Conservation (phyloP, 2,113 vertebrate species). For the Cygnus atratus region DNA sequence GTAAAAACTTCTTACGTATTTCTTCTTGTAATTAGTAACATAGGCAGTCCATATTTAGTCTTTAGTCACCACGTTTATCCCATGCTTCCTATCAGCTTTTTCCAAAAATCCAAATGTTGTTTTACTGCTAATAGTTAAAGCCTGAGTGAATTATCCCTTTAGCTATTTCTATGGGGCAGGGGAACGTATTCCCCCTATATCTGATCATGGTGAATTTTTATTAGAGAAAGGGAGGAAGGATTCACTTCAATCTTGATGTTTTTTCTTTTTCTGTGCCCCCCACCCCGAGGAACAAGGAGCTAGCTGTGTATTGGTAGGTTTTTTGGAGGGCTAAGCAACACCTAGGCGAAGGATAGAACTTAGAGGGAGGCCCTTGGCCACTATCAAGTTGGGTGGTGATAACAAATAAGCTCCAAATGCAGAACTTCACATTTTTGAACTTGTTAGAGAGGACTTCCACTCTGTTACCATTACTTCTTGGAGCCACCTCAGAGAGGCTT, state of each 20-base stretch:
- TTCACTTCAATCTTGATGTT: not conserved
- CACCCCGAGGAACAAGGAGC: not conserved
- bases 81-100: not conserved
- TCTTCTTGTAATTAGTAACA: not conserved
- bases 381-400: not conserved
- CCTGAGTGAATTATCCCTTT: not conserved
- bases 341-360: not conserved
- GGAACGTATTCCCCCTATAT: not conserved
- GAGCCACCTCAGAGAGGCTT: not conserved
- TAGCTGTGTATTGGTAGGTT: not conserved
- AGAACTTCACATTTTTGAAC: not conserved
- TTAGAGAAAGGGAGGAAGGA: not conserved
- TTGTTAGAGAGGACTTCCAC: not conserved
- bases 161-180: not conserved
- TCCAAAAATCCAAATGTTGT: not conserved
- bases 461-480: not conserved
- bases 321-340: not conserved
- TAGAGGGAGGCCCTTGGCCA: not conserved
- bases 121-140: not conserved
- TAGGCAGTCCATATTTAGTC: fast-evolving
- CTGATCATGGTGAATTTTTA: not conserved
- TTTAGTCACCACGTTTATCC: not conserved
- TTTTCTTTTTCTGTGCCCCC: not conserved
- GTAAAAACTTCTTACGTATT: not conserved
- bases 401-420: not conserved